Conservation (phyloP, 1,140 invertebrate species). For the Megalopta genalis region DNA sequence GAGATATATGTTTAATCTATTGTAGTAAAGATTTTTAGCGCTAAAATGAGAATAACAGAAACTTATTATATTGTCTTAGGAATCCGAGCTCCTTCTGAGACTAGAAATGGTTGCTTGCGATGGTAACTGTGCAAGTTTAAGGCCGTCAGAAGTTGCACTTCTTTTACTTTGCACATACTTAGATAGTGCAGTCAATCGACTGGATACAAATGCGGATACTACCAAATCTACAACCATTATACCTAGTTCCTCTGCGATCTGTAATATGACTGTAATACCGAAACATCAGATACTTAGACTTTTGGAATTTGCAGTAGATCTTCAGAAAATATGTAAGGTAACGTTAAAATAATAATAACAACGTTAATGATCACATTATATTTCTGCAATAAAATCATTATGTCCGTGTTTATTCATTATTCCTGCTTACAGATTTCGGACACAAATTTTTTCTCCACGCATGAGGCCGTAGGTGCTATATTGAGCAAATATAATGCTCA, state of each 20-base stretch:
- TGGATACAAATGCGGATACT: slow-evolving; percentile 62
- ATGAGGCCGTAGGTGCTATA: slow-evolving; percentile 82
- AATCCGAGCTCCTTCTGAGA: slow-evolving; percentile 83
- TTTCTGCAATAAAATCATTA: too few relatives aligned
- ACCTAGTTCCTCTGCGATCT: slow-evolving; percentile 59
- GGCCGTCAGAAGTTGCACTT: slow-evolving; percentile 85
- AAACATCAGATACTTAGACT: slow-evolving; percentile 78
- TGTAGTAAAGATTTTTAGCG: too few relatives aligned
- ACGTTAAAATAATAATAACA: too few relatives aligned
- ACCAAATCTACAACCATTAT: slow-evolving; percentile 37
- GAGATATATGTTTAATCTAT: slow-evolving; percentile 8
- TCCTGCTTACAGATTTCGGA: slow-evolving; percentile 83
- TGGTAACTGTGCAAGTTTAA: slow-evolving; percentile 84
- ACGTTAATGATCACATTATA: slow-evolving; percentile 65
- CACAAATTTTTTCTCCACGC: slow-evolving; percentile 82
- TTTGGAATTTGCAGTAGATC: slow-evolving; percentile 81
- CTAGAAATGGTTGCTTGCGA: slow-evolving; percentile 87
- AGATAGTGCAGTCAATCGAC: slow-evolving; percentile 78
- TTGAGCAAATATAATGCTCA: slow-evolving; percentile 86
- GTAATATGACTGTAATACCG: slow-evolving; percentile 51
- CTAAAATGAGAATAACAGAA: not conserved
- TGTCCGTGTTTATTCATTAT: not conserved
- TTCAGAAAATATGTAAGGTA: slow-evolving; percentile 84
- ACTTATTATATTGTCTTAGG: slow-evolving; percentile 68
- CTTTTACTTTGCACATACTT: slow-evolving; percentile 85